Evolutionary conservation across 2,113 vertebrate genomes (phyloP).

Genomic region (Lagopus muta): DNA sequence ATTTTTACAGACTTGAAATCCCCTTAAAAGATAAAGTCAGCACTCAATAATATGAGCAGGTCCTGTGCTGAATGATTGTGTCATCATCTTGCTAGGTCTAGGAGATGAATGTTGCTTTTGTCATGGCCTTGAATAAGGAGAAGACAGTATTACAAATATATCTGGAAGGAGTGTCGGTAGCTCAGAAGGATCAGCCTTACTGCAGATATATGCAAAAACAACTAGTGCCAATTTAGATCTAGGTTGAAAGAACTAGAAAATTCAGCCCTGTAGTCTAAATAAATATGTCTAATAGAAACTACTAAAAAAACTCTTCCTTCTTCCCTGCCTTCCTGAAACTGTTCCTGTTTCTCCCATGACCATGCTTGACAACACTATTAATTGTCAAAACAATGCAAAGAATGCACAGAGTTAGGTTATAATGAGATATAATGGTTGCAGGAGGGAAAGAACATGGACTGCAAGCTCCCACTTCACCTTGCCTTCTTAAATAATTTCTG

Average conservation of each 20-base stretch:
- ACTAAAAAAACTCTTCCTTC: neutral
- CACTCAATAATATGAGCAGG: neutral
- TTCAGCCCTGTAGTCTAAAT: neutral
- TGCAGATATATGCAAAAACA: neutral
- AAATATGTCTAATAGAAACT: neutral
- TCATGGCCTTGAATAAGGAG: neutral
- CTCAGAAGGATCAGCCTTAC: neutral
- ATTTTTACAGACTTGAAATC: neutral
- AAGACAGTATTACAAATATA: neutral
- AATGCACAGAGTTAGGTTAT: neutral
- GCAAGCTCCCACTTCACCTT: neutral
- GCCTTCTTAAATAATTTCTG: neutral
- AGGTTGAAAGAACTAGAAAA: constrained; percentile 4
- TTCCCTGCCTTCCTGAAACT: neutral
- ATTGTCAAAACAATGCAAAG: neutral
- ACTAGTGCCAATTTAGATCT: neutral
- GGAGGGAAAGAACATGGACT: neutral
- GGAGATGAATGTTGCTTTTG: neutral
- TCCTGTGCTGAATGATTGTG: neutral
- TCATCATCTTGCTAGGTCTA: neutral
- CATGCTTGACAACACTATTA: neutral
- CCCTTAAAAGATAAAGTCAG: neutral
- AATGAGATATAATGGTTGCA: neutral
- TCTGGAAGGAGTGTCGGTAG: neutral
- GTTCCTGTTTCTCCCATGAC: neutral